These are phyloP conservation scores for Brachypalpus laphriformis DNA, from an alignment of 2,888 invertebrate genomes.

Conservation along the genomic window DNA sequence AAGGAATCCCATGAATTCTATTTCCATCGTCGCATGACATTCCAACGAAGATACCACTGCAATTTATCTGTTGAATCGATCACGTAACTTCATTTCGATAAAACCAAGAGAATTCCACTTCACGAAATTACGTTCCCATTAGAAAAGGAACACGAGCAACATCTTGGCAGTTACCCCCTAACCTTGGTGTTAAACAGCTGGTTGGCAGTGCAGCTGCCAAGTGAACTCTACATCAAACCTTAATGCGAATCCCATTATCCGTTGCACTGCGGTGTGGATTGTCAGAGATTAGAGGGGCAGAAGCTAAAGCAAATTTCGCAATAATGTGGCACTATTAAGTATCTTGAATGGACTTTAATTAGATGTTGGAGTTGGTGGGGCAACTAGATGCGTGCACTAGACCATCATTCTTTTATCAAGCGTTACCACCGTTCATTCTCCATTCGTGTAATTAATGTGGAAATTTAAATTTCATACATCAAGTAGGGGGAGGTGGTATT, in stretches of 20 bases:
- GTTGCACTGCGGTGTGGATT: conserved; percentile 31
- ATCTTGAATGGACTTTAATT: conserved; percentile 49
- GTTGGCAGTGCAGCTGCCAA: conserved; percentile 2
- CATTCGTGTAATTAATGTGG: not conserved
- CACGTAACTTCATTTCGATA: conserved; percentile 56
- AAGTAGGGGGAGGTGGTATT: not conserved
- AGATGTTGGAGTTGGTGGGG: not conserved
- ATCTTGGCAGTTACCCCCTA: conserved; percentile 12
- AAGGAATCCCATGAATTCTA: not conserved
- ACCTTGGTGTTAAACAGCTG: conserved; percentile 14
- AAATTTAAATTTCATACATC: not conserved
- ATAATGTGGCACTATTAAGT: conserved; percentile 45
- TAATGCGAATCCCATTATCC: conserved; percentile 56
- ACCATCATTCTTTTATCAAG: conserved; percentile 8
- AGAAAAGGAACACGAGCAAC: not conserved
- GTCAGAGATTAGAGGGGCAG: not conserved
- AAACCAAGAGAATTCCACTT: conserved; percentile 53
- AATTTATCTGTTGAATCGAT: conserved; percentile 31
- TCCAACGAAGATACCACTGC: conserved; percentile 1
- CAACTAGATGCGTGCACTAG: not conserved
- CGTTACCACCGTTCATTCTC: not conserved
- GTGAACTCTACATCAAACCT: conserved; percentile 34
- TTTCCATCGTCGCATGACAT: not conserved
- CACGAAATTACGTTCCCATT: conserved; percentile 32
- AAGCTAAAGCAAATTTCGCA: conserved; percentile 28